These are phyloP conservation scores for Oophaga sylvatica DNA, from an alignment of 2,797 vertebrate species.

Conservation along the genomic window DNA sequence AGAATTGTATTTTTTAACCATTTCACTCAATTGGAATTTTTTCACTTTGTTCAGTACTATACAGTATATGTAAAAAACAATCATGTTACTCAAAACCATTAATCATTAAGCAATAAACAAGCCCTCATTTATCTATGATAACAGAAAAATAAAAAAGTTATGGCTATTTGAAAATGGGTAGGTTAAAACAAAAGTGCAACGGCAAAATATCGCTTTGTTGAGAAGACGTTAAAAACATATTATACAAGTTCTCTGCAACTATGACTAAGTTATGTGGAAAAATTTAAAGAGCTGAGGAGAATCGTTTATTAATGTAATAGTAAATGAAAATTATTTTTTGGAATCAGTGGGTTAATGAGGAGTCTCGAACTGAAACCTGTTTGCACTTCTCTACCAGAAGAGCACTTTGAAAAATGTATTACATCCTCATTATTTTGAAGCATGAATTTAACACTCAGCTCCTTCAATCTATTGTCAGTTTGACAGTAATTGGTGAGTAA, in stretches of 20 bases:
- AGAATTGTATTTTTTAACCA: no score
- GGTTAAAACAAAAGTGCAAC: no score
- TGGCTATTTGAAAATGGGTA: no score
- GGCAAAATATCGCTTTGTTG: no score
- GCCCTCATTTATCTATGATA: no score
- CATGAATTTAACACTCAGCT: slow-evolving; percentile 33
- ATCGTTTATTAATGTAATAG: not conserved
- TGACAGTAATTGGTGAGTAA: slow-evolving; percentile 56
- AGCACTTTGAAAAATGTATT: slow-evolving; percentile 27
- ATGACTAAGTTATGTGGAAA: not conserved
- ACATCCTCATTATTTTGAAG: slow-evolving; percentile 40
- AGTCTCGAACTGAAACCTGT: not conserved
- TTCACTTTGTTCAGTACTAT: no score
- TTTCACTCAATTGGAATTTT: no score
- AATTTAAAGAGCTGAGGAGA: not conserved
- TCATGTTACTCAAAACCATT: no score
- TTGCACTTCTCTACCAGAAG: not conserved
- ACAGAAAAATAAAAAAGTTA: no score
- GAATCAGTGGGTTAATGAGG: slow-evolving; percentile 23
- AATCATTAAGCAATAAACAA: no score
- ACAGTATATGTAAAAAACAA: no score
- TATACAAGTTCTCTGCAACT: no score
- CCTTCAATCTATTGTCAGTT: slow-evolving; percentile 17
- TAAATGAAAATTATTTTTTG: not conserved
- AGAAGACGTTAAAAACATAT: not conserved